Conservation (phyloP, 1,140 invertebrate genomes). For the Ceratosolen fusciceps region DNA sequence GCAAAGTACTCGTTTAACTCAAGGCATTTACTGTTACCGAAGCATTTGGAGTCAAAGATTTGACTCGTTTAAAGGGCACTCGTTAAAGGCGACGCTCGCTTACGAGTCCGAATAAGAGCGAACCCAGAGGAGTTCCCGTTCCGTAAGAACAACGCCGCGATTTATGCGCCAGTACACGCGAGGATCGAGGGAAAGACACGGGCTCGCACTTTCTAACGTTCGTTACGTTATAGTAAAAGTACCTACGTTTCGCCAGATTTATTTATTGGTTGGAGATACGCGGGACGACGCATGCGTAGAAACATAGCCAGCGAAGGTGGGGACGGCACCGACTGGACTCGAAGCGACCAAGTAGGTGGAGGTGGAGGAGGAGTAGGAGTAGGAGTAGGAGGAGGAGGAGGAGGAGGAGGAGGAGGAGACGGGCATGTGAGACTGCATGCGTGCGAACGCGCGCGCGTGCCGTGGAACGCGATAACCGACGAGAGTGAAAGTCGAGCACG, state of each 20-base stretch:
- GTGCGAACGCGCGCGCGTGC: neutral
- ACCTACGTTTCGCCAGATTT: conserved; percentile 8
- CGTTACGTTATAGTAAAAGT: neutral
- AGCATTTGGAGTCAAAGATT: conserved; percentile 12
- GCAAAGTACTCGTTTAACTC: neutral
- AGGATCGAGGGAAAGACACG: neutral
- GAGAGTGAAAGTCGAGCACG: conserved; percentile 63
- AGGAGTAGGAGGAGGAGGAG: neutral
- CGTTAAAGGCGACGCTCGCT: neutral
- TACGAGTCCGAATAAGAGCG: neutral
- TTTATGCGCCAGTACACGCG: neutral
- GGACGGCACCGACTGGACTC: neutral
- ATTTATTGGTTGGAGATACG: neutral
- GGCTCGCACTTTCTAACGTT: neutral
- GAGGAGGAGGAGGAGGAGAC: neutral
- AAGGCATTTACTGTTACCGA: neutral
- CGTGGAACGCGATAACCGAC: conserved; percentile 31
- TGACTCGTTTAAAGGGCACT: neutral
- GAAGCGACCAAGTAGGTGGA: neutral
- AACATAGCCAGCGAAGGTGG: neutral
- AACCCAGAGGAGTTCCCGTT: no score
- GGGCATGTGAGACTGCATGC: neutral
- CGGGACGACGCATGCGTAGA: neutral
- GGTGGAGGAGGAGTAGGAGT: neutral
- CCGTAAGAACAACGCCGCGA: neutral